phyloP scores from a whole-genome alignment of 2,797 vertebrate species.

The Lepus townsendii region DNA sequence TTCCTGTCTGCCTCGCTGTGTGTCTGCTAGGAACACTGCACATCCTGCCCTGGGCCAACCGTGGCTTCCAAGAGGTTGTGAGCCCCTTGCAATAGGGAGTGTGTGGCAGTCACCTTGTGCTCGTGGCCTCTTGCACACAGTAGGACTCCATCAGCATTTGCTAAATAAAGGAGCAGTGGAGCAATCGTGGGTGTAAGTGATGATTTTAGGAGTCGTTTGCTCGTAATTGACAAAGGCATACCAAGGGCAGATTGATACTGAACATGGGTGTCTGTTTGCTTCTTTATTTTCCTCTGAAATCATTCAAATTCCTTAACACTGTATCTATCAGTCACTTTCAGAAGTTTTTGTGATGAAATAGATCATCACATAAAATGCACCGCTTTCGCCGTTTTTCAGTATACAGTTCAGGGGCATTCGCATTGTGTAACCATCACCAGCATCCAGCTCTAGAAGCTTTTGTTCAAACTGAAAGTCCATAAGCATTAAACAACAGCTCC shows the following conservation, averaged over 20 bases:
- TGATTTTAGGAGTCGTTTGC: neutral
- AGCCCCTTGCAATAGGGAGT: neutral
- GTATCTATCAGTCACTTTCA: neutral
- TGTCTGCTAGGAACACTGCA: rapidly evolving
- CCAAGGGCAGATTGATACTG: neutral
- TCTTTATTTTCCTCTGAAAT: neutral
- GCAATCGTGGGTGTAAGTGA: neutral
- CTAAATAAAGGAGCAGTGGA: neutral
- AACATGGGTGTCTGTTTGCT: neutral
- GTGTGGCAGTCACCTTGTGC: rapidly evolving
- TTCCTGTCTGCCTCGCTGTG: neutral
- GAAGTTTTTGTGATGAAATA: neutral
- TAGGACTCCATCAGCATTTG: neutral
- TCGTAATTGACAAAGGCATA: neutral
- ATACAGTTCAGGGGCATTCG: neutral
- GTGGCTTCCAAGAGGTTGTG: neutral
- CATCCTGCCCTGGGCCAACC: neutral
- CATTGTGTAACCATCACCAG: neutral
- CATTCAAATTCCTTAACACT: neutral
- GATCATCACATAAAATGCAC: neutral
- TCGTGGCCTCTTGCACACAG: neutral
- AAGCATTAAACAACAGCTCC: neutral
- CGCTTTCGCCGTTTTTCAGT: neutral
- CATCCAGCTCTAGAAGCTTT: neutral
- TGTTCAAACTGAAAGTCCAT: neutral